Evolutionary conservation across 2,113 vertebrate species (phyloP).

Genomic region (Zapus hudsonius): DNA sequence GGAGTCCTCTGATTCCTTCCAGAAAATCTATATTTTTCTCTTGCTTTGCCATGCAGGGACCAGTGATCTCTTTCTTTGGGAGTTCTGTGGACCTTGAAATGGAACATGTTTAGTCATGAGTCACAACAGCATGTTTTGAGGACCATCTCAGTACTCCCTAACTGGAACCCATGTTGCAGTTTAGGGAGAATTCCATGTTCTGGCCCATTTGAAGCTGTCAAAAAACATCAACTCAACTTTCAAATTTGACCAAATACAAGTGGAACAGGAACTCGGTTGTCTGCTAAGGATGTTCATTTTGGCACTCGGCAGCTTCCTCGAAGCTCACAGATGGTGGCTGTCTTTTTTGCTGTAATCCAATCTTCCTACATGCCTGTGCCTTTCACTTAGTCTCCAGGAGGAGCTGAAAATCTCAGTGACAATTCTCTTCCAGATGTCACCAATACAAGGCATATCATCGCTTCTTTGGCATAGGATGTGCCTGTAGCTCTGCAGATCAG

Average conservation of each 20-base stretch:
- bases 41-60: not conserved
- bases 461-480: slow-evolving; percentile 83
- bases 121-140: not conserved
- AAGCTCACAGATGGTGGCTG: slow-evolving; percentile 84
- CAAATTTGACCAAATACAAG: slow-evolving; percentile 30
- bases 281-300: slow-evolving; percentile 77
- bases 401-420: slow-evolving; percentile 71
- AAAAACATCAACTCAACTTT: slow-evolving; percentile 54
- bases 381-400: slow-evolving; percentile 72
- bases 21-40: not conserved
- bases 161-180: not conserved
- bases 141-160: not conserved
- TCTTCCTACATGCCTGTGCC: slow-evolving; percentile 83
- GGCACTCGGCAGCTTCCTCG: slow-evolving; percentile 79
- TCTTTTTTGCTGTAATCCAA: slow-evolving; percentile 85
- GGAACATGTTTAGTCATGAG: not conserved
- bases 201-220: slow-evolving; percentile 30
- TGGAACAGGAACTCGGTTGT: not conserved
- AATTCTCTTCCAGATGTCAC: slow-evolving; percentile 72
- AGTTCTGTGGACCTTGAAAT: not conserved
- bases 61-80: slow-evolving; percentile 2
- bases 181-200: not conserved
- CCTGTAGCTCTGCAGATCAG: slow-evolving; percentile 88
- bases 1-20: not conserved
- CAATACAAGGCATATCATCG: slow-evolving; percentile 54